phyloP scores from a whole-genome alignment of 2,888 invertebrate genomes.

The Pandemis heparana region DNA sequence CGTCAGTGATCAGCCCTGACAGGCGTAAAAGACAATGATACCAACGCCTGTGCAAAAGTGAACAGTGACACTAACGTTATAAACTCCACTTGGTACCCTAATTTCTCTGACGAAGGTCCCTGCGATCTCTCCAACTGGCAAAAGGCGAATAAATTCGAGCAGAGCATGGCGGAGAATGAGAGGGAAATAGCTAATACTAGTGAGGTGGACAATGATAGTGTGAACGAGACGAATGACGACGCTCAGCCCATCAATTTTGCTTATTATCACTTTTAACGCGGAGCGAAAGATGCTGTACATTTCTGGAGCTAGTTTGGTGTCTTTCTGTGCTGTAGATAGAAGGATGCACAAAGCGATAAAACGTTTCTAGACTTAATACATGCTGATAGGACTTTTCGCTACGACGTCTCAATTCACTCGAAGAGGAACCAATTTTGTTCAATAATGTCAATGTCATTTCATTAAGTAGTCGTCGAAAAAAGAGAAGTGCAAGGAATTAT shows the following conservation, averaged over 20 bases:
- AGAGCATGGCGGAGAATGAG: conserved; percentile 50
- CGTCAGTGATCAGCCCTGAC: conserved; percentile 76
- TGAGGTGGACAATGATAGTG: conserved; percentile 57
- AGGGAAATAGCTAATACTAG: conserved; percentile 55
- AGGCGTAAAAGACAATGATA: conserved; percentile 56
- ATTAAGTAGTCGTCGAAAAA: too few relatives aligned
- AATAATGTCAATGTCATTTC: too few relatives aligned
- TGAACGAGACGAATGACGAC: conserved; percentile 47
- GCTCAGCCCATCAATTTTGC: conserved; percentile 80
- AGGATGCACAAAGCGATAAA: background rate
- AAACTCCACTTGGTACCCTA: conserved; percentile 28
- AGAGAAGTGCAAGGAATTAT: too few relatives aligned
- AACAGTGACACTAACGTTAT: conserved; percentile 38
- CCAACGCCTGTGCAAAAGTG: conserved; percentile 51
- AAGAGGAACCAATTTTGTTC: too few relatives aligned
- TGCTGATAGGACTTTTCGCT: too few relatives aligned
- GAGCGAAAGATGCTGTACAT: conserved; percentile 18
- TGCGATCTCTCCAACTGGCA: conserved; percentile 79
- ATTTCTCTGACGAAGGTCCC: conserved; percentile 61
- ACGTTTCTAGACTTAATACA: background rate
- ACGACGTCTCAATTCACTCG: too few relatives aligned
- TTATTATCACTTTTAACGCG: conserved; percentile 77
- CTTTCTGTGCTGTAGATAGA: background rate
- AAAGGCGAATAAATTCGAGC: conserved; percentile 54
- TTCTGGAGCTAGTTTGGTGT: background rate